Evolutionary conservation across 2,888 invertebrate genomes (phyloP).

Genomic region (Brenthis daphne): DNA sequence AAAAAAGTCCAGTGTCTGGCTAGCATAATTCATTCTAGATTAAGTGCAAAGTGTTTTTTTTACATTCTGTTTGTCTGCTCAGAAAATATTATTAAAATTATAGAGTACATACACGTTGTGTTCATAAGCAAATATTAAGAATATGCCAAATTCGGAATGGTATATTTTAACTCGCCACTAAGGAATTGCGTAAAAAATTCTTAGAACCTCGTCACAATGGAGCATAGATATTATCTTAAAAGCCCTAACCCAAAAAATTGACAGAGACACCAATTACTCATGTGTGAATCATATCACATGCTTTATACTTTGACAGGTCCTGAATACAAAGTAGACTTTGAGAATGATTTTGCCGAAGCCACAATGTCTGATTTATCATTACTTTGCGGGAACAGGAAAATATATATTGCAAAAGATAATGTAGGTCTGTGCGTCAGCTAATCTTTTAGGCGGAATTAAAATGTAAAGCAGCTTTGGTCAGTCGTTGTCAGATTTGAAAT

Average conservation of each 20-base stretch:
- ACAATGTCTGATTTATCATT: background rate
- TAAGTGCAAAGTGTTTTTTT: too few species aligned
- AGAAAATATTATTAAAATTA: too few species aligned
- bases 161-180: background rate
- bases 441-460: too few species aligned
- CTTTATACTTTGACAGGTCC: constrained; percentile 59
- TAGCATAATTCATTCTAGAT: too few species aligned
- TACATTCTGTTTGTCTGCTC: too few species aligned
- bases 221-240: constrained; percentile 39
- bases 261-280: constrained; percentile 30
- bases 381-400: background rate
- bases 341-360: background rate
- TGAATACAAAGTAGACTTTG: constrained; percentile 59
- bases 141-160: background rate
- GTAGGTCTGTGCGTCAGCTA: too few species aligned
- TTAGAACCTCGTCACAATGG: constrained; percentile 26
- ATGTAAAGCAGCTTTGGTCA: too few species aligned
- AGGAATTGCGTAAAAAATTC: constrained; percentile 2
- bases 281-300: constrained; percentile 60
- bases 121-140: too few species aligned
- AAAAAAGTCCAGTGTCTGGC: too few species aligned
- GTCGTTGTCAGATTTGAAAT: too few species aligned
- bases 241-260: constrained; percentile 31
- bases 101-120: too few species aligned
- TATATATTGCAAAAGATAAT: background rate